phyloP scores from a whole-genome alignment of 2,888 invertebrate species.

The Diarsia rubi region DNA sequence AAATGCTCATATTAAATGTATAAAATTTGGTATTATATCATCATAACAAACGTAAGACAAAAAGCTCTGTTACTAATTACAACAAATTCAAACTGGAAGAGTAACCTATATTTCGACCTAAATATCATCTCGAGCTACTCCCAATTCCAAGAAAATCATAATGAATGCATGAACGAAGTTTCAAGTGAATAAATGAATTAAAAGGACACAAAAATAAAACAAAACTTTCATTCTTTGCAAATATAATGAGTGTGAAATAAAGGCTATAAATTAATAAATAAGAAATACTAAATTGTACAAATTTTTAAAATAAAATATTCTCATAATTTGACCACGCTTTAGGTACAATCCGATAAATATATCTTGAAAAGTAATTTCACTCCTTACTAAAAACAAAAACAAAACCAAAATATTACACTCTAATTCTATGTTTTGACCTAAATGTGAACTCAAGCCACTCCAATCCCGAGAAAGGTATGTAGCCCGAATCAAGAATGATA shows the following conservation, averaged over 20 bases:
- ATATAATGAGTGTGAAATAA: no score
- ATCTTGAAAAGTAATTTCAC: no score
- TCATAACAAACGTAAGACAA: not conserved
- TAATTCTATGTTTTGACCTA: not conserved
- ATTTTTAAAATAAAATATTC: no score
- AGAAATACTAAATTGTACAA: no score
- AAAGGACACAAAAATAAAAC: no score
- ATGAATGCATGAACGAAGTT: no score
- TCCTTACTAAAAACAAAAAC: not conserved
- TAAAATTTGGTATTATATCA: not conserved
- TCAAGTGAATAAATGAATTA: no score
- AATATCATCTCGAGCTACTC: constrained; percentile 1
- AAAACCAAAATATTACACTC: constrained; percentile 11
- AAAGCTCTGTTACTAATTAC: no score
- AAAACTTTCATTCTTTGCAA: no score
- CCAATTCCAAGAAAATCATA: constrained; percentile 16
- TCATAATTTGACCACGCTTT: no score
- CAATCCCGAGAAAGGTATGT: constrained; percentile 15
- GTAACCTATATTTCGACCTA: not conserved
- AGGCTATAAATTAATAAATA: no score
- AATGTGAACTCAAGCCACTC: constrained; percentile 3
- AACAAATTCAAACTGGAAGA: constrained; percentile 9
- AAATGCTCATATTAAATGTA: not conserved
- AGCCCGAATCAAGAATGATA: constrained; percentile 25
- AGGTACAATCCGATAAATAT: no score